These are phyloP conservation scores for Lutjanus argentimaculatus DNA, from an alignment of 2,797 vertebrate species.

Conservation along the genomic window DNA sequence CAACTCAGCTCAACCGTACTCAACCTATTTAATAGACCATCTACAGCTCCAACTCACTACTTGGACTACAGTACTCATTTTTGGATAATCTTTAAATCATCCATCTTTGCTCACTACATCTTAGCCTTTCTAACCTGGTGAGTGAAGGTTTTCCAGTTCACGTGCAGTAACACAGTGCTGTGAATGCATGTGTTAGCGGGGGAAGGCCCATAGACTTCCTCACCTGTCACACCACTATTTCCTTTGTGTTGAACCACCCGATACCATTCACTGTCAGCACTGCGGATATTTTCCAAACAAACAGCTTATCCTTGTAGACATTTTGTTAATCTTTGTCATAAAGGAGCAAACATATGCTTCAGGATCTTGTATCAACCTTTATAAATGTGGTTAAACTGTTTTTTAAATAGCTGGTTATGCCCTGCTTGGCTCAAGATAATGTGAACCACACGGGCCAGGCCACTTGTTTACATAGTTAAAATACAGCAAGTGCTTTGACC, in stretches of 20 bases:
- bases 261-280: background rate
- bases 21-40: too few relatives aligned
- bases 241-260: conserved; percentile 14
- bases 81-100: too few relatives aligned
- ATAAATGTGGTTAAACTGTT: conserved; percentile 3
- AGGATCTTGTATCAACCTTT: background rate
- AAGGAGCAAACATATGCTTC: background rate
- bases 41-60: too few relatives aligned
- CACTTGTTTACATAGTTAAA: conserved; percentile 26
- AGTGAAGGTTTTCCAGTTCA: conserved; percentile 12
- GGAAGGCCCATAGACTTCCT: conserved; percentile 6
- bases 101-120: too few relatives aligned
- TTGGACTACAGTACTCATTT: too few relatives aligned
- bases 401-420: background rate
- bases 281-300: background rate
- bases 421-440: background rate
- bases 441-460: background rate
- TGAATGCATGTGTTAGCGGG: conserved; percentile 18
- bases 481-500: background rate
- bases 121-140: too few relatives aligned
- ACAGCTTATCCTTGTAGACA: background rate
- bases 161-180: background rate
- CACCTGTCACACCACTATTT: conserved; percentile 37
- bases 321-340: conserved; percentile 3
- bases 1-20: too few relatives aligned